Conservation (phyloP, 2,888 invertebrate genomes). For the Cistogaster globosa region DNA sequence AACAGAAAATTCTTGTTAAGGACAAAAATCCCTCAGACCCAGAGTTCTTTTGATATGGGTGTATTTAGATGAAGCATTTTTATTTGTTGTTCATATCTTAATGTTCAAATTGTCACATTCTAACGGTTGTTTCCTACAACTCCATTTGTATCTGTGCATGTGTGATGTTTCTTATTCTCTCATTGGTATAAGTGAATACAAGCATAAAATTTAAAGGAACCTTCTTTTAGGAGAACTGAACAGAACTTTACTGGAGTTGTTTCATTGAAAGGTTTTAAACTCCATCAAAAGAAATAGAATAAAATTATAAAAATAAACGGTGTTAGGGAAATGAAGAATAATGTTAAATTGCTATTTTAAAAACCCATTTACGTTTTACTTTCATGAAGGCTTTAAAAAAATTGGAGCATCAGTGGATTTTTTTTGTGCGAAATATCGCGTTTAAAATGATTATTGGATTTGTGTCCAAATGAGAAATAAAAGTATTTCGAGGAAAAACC, state of each 20-base stretch:
- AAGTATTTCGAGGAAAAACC: too few relatives aligned
- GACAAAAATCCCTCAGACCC: not conserved
- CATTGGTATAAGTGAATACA: conserved; percentile 38
- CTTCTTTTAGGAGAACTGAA: conserved; percentile 33
- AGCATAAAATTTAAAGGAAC: conserved; percentile 49
- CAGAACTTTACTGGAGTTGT: conserved; percentile 16
- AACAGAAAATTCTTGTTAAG: conserved; percentile 12
- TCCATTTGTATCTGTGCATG: not conserved
- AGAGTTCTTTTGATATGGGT: conserved; percentile 12
- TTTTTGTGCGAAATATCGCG: too few relatives aligned
- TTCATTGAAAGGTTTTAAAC: not conserved
- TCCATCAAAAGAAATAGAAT: too few relatives aligned
- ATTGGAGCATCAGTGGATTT: too few relatives aligned
- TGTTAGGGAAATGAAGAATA: too few relatives aligned
- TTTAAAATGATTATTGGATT: too few relatives aligned
- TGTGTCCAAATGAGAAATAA: too few relatives aligned
- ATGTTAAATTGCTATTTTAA: too few relatives aligned
- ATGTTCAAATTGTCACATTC: conserved; percentile 52
- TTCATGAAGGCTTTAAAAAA: too few relatives aligned
- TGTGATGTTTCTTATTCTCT: conserved; percentile 36
- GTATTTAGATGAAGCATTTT: conserved; percentile 65
- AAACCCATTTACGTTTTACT: too few relatives aligned
- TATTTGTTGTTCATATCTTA: conserved; percentile 64
- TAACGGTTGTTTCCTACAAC: conserved; percentile 16
- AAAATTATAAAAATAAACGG: too few relatives aligned